Conservation (phyloP, 2,113 vertebrate genomes). For the Platycercus adscitus region DNA sequence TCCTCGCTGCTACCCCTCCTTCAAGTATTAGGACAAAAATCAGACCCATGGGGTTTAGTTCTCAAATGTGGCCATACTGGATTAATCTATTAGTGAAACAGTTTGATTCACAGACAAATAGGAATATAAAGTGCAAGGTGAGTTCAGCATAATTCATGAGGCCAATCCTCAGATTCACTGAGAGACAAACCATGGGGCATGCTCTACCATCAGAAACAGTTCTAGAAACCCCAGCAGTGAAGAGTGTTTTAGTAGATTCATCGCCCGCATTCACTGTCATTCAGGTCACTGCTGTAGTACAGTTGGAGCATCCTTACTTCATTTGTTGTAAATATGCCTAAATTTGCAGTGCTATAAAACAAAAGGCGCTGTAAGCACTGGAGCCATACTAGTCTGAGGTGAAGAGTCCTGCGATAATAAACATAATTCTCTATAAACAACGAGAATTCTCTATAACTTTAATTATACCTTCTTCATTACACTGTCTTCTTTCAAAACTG, state of each 20-base stretch:
- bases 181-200: not conserved
- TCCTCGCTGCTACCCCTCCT: not conserved
- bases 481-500: not conserved
- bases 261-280: not conserved
- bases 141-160: not conserved
- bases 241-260: not conserved
- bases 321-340: not conserved
- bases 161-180: not conserved
- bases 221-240: not conserved
- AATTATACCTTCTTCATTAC: not conserved
- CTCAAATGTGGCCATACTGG: not conserved
- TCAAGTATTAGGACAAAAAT: not conserved
- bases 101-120: not conserved
- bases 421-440: not conserved
- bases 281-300: not conserved
- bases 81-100: not conserved
- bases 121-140: not conserved
- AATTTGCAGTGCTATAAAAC: not conserved
- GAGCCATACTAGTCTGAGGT: not conserved
- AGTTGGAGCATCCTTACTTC: not conserved
- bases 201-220: not conserved
- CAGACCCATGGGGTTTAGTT: not conserved
- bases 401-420: not conserved
- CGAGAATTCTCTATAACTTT: not conserved
- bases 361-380: not conserved